Evolutionary conservation across 2,888 invertebrate genomes (phyloP), one percentile per base, ranked within the genome.

Genomic region (Orthonevra nobilis): DNA sequence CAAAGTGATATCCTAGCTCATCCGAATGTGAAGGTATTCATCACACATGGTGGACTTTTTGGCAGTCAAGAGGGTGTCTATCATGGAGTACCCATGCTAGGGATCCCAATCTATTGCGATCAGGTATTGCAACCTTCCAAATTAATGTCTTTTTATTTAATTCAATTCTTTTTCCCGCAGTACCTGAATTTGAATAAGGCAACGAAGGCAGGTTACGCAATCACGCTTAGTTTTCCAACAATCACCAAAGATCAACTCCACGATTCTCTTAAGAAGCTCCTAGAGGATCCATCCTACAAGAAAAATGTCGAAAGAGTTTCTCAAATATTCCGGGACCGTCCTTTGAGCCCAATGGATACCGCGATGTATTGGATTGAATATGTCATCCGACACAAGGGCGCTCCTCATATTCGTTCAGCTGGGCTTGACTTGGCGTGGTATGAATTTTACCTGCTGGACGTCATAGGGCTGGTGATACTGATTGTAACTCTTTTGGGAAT

Each of bases 1-100:
- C 91, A 91, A 83, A 86, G 87, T 42, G 90, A 90, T 81, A 88
- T 91, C 10, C 70, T 89, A 84, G 89, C 88, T 2, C 90, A 90
- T 84, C 87, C 84, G 0, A 89, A 90, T 74, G 83, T 89, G 0
- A 89, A 88, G 70, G 84, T 88, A 0, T 90, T 90, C 70, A 89
- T 90, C 15, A 88, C 89, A 0, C 90, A 90, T 63, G 90, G 90
- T 4, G 89, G 88, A 0, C 82, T 88, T 0, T 85, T 90, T 34
- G 89, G 90, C 63, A 87, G 87, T 0, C 89, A 89, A 79, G 90
- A 90, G 70, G 87, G 89, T 6, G 85, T 89, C 0, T 84, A 87
- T 56, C 84, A 87, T 75, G 89, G 86, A 1, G 87, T 90, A 1
- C 90, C 90, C 3, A 86, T 90, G 84, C 64, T 90, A 17, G 89